phyloP scores from a whole-genome alignment of 2,888 invertebrate species.

The Stenichneumon culpator region DNA sequence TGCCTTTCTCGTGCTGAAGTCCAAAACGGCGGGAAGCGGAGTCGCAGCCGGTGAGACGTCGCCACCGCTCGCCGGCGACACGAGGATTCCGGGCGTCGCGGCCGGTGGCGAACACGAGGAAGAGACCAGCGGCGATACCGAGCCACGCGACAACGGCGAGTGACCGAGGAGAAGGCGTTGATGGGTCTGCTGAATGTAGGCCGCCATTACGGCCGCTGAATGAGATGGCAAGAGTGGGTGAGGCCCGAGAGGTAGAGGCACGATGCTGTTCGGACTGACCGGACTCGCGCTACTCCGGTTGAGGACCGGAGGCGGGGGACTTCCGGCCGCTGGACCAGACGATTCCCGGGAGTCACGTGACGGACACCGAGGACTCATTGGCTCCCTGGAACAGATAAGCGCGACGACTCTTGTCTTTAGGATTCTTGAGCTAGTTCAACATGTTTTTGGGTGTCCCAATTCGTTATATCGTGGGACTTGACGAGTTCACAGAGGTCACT shows the following conservation, averaged over 20 bases:
- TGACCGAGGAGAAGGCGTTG: conserved; percentile 90
- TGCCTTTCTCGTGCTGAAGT: conserved; percentile 92
- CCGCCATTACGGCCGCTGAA: conserved; percentile 92
- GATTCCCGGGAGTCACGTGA: conserved; percentile 91
- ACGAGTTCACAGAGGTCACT: neutral
- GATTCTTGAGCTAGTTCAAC: neutral
- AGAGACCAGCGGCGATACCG: conserved; percentile 90
- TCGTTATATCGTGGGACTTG: neutral
- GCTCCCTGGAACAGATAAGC: conserved; percentile 89
- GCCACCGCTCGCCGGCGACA: conserved; percentile 87
- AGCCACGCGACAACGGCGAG: conserved; percentile 87
- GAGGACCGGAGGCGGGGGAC: conserved; percentile 88
- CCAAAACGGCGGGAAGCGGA: conserved; percentile 88
- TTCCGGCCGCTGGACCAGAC: conserved; percentile 89
- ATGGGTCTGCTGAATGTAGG: conserved; percentile 91
- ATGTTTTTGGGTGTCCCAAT: neutral
- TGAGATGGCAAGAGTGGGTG: conserved; percentile 91
- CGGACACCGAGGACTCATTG: conserved; percentile 92
- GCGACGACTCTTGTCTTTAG: conserved; percentile 49
- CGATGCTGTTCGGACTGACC: conserved; percentile 89
- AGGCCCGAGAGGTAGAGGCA: conserved; percentile 89
- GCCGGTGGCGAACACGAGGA: conserved; percentile 89
- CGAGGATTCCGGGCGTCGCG: conserved; percentile 86
- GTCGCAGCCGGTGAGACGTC: conserved; percentile 84
- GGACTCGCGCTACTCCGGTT: conserved; percentile 86